These are phyloP conservation scores for Drosophila setosimentum DNA, from an alignment of 2,888 invertebrate genomes.

Conservation along the genomic window DNA sequence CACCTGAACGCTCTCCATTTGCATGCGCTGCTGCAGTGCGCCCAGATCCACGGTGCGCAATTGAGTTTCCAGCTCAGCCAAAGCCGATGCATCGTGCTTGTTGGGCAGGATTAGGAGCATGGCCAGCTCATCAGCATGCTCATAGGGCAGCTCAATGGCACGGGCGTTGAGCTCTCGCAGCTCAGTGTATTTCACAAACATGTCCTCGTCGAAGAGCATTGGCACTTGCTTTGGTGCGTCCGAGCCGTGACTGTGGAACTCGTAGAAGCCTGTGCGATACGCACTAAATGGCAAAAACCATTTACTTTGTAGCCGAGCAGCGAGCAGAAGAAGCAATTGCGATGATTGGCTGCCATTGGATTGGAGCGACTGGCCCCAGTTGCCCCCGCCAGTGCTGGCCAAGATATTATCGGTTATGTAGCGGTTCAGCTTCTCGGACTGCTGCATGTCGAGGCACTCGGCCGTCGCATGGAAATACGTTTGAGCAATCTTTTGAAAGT, in stretches of 20 bases:
- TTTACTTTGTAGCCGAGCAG: conserved; percentile 73
- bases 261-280: conserved; percentile 80
- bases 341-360: conserved; percentile 22
- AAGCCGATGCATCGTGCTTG: conserved; percentile 87
- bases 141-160: conserved; percentile 91
- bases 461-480: conserved; percentile 81
- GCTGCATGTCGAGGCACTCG: conserved; percentile 88
- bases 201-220: conserved; percentile 87
- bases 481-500: conserved; percentile 81
- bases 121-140: conserved; percentile 87
- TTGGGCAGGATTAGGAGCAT: conserved; percentile 92
- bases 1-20: conserved; percentile 87
- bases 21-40: conserved; percentile 86
- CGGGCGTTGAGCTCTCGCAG: conserved; percentile 86
- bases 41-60: conserved; percentile 87
- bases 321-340: conserved; percentile 64
- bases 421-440: conserved; percentile 86
- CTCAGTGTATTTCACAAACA: conserved; percentile 86
- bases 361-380: conserved; percentile 49
- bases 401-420: conserved; percentile 59
- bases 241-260: conserved; percentile 85
- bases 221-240: conserved; percentile 86
- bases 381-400: conserved; percentile 54
- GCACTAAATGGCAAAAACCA: conserved; percentile 82
- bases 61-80: conserved; percentile 88